These are phyloP conservation scores for Scomber colias DNA, from an alignment of 2,113 vertebrate species.

Conservation along the genomic window DNA sequence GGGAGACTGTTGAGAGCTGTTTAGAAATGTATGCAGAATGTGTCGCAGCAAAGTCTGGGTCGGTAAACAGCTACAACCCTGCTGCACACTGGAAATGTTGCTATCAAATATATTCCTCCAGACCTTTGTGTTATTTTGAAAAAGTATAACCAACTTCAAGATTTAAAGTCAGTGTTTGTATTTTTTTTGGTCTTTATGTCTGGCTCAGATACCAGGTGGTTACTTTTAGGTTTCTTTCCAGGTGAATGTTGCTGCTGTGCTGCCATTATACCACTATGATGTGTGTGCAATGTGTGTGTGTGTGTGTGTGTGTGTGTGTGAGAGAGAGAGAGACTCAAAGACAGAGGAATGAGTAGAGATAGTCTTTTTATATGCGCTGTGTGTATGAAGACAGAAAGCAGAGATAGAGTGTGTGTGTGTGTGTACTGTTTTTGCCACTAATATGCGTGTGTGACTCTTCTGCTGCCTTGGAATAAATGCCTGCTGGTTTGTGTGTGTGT, in stretches of 20 bases:
- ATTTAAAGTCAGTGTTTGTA: background rate
- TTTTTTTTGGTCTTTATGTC: background rate
- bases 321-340: background rate
- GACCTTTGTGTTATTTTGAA: constrained; percentile 2
- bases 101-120: background rate
- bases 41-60: constrained; percentile 17
- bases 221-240: background rate
- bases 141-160: background rate
- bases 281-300: background rate
- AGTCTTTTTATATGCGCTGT: background rate
- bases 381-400: background rate
- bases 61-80: constrained; percentile 11
- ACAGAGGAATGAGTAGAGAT: constrained; percentile 2
- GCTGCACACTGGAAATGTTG: constrained; percentile 4
- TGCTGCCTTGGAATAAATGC: constrained; percentile 16
- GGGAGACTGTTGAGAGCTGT: constrained; percentile 24
- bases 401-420: constrained; percentile 14
- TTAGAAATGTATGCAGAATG: constrained; percentile 31
- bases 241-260: no score
- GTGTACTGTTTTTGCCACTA: constrained; percentile 18
- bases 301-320: background rate
- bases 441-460: constrained; percentile 9
- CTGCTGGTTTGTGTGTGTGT: constrained; percentile 3
- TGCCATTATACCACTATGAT: background rate
- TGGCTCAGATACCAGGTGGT: background rate